phyloP scores from a whole-genome alignment of 2,888 invertebrate genomes.

The Conistra vaccinii region DNA sequence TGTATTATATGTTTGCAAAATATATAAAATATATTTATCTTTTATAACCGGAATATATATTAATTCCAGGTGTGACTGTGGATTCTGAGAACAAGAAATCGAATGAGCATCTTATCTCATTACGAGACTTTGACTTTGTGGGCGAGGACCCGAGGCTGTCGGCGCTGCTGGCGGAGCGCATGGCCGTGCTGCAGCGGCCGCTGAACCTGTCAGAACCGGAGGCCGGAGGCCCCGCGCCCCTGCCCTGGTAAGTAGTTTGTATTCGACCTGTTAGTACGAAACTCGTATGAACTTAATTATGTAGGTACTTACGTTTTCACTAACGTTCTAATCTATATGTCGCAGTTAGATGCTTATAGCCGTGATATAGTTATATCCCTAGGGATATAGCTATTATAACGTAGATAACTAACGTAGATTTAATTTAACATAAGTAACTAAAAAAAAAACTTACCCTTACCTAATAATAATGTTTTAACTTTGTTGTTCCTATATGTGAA shows the following conservation, averaged over 20 bases:
- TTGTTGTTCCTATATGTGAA: no score
- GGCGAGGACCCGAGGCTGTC: constrained; percentile 59
- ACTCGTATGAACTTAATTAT: background rate
- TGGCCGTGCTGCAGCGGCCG: constrained; percentile 11
- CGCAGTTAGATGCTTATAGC: no score
- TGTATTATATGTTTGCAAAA: no score
- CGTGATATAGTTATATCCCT: no score
- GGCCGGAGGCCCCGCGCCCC: background rate
- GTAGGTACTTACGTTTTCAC: no score
- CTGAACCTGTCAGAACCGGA: background rate
- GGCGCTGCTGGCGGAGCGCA: constrained; percentile 43
- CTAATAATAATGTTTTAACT: no score
- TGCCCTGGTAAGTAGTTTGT: constrained; percentile 3
- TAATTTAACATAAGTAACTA: no score
- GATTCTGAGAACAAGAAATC: background rate
- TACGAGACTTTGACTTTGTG: constrained; percentile 56
- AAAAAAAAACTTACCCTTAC: no score
- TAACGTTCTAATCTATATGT: background rate
- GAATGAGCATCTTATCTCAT: constrained; percentile 37
- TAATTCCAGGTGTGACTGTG: constrained; percentile 18
- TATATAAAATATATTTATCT: no score
- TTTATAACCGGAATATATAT: background rate
- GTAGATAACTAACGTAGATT: no score
- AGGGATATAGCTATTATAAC: background rate
- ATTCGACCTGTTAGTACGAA: background rate